Evolutionary conservation across 2,797 vertebrate species (phyloP), one percentile per base, ranked within the genome.

Genomic region (Bovichtus diacanthus): DNA sequence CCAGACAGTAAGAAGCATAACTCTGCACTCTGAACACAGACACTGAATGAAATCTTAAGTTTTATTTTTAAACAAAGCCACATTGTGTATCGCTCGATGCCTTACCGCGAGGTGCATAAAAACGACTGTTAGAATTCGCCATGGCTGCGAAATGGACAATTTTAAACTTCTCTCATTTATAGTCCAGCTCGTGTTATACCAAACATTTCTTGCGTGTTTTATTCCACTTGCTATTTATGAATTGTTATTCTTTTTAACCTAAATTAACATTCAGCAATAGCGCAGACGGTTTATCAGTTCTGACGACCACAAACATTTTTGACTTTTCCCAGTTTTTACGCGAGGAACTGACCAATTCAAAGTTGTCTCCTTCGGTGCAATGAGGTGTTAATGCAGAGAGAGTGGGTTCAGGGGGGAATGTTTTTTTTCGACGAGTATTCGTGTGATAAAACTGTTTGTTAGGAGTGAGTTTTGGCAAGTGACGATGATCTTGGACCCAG

Each of bases 311-410:
- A 19, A 41, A 70, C n/a, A 4, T 41, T 62, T 61, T 60, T 15
- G 5, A 36, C 62, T 63, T 53, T 53, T 86, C 70, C 23, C 36
- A 21, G 27, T 53, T 80, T 77, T 68, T 59, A 38, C 38, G 49
- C 2, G 9, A 82, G 39, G 72, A 95, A 94, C 93, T 90, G 90
- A 95, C 92, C 88, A 84, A 82, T 92, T 68, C 29, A 91, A n/a
- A n/a, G 82, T 91, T 93, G 86, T 95, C 93, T 94, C 90, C 91
- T 95, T 93, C 94, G 91, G 96, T 97, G 96, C 96, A 97, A 96
- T 97, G 96, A 96, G 60, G 93, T 83, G 76, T 82, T 70, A 23
- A 58, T 7, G 58, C 66, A 69, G 70, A 74, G 60, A 43, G 65
- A 54, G 70, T 51, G 5, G 47, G 68, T 81, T 76, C 61, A 19